Percentiles rank a stretch among this genome's conserved stretches.
Conservation (phyloP, 2,888 invertebrate genomes). For the Eristalis pertinax region DNA sequence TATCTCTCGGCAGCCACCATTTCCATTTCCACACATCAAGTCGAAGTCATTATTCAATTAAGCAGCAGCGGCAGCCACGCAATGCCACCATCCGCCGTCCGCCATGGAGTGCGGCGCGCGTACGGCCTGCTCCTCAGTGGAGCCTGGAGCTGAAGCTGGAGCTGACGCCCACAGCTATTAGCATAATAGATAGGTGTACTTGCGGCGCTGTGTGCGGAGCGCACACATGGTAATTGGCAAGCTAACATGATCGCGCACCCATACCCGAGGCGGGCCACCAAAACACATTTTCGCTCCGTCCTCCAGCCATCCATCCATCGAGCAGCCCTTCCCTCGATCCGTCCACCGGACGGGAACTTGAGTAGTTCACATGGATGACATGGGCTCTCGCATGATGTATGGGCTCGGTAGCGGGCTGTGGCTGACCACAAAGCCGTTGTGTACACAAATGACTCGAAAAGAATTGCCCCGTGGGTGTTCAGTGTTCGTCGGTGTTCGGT, state of each 20-base stretch:
- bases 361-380: slow-evolving; percentile 33
- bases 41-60: slow-evolving; percentile 71
- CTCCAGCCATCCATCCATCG: background rate
- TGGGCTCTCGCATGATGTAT: slow-evolving; percentile 58
- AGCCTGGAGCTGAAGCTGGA: slow-evolving; percentile 12
- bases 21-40: slow-evolving; percentile 63
- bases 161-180: slow-evolving; percentile 71
- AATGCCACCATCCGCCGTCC: slow-evolving; percentile 32
- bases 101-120: slow-evolving; percentile 7
- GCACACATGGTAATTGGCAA: slow-evolving; percentile 61
- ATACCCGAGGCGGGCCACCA: slow-evolving; percentile 13
- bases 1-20: slow-evolving; percentile 35
- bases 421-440: slow-evolving; percentile 61
- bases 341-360: slow-evolving; percentile 8
- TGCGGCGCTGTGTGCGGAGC: slow-evolving; percentile 37
- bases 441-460: slow-evolving; percentile 59
- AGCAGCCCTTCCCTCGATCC: no score
- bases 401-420: slow-evolving; percentile 56
- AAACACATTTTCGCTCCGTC: slow-evolving; percentile 36
- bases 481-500: background rate
- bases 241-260: slow-evolving; percentile 39
- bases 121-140: background rate
- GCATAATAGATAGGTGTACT: slow-evolving; percentile 65
- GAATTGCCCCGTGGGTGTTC: slow-evolving; percentile 65
- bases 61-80: slow-evolving; percentile 48